A percentile compares a stretch with the other conserved stretches of the same genome.
Conservation (phyloP, 1,140 invertebrate species). For the Bombus huntii region DNA sequence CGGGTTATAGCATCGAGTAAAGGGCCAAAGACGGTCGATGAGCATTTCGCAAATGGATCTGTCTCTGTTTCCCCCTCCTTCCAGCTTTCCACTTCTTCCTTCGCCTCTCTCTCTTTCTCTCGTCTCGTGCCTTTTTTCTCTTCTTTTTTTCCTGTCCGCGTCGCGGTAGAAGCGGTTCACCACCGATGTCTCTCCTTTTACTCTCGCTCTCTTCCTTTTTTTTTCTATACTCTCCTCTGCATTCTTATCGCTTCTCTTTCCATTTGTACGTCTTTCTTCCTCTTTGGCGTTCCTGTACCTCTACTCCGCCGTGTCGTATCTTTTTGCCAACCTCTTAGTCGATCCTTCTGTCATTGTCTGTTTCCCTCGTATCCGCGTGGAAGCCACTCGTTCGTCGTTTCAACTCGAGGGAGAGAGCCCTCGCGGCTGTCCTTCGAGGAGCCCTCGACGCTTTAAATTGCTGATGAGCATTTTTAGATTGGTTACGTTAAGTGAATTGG, state of each 20-base stretch:
- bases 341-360: slow-evolving; percentile 48
- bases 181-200: slow-evolving; percentile 48
- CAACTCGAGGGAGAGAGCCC: slow-evolving; percentile 15
- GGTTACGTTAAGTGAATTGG: slow-evolving; percentile 82
- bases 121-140: slow-evolving; percentile 7
- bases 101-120: background rate
- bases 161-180: slow-evolving; percentile 62
- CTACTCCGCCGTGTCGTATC: background rate
- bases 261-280: slow-evolving; percentile 23
- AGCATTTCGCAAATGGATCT: slow-evolving; percentile 82
- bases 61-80: slow-evolving; percentile 31
- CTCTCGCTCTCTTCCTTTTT: background rate
- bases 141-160: slow-evolving; percentile 23
- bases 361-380: slow-evolving; percentile 27
- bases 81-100: slow-evolving; percentile 38
- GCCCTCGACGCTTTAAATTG: slow-evolving; percentile 80
- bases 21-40: slow-evolving; percentile 76
- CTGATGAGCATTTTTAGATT: slow-evolving; percentile 83
- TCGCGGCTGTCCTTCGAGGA: slow-evolving; percentile 58
- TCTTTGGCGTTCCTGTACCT: background rate
- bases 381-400: slow-evolving; percentile 17
- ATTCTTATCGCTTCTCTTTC: slow-evolving; percentile 22
- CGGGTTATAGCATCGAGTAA: slow-evolving; percentile 49
- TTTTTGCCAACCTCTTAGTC: slow-evolving; percentile 30
- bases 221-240: background rate